phyloP scores from a whole-genome alignment of 1,140 invertebrate genomes.

The Rhynchophorus ferrugineus region DNA sequence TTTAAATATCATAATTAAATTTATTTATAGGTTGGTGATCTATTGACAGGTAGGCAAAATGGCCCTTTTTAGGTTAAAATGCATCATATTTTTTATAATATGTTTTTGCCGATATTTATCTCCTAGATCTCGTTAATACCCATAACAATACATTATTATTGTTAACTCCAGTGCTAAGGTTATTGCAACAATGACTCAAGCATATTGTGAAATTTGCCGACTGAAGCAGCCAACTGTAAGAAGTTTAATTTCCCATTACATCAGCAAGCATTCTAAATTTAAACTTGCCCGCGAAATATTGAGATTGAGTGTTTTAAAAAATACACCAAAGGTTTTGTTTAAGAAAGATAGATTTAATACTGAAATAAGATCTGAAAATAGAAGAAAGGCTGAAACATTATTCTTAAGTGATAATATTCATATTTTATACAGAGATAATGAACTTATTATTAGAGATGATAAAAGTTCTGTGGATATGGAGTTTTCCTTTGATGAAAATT shows the following conservation, averaged over 20 bases:
- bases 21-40: too few relatives aligned
- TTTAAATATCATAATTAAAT: too few relatives aligned
- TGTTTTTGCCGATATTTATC: too few relatives aligned
- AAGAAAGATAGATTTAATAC: conserved; percentile 8
- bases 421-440: conserved; percentile 21
- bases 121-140: too few relatives aligned
- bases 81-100: too few relatives aligned
- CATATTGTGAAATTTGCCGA: conserved; percentile 16
- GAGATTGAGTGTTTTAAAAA: conserved; percentile 11
- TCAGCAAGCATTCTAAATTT: conserved; percentile 19
- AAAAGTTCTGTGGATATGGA: conserved; percentile 24
- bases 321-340: conserved; percentile 6
- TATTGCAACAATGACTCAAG: too few relatives aligned
- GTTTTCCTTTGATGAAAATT: conserved; percentile 26
- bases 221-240: conserved; percentile 8
- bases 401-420: conserved; percentile 21
- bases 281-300: conserved; percentile 19
- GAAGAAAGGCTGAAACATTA: conserved; percentile 17
- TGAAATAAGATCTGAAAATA: not conserved
- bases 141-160: too few relatives aligned
- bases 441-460: conserved; percentile 23
- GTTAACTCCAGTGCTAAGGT: too few relatives aligned
- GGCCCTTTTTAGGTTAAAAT: too few relatives aligned
- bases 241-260: conserved; percentile 17
- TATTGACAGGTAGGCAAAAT: too few relatives aligned